A percentile compares a stretch with the other conserved stretches of the same genome.
Conservation (phyloP, 2,113 vertebrate species). For the Rallus limicola region DNA sequence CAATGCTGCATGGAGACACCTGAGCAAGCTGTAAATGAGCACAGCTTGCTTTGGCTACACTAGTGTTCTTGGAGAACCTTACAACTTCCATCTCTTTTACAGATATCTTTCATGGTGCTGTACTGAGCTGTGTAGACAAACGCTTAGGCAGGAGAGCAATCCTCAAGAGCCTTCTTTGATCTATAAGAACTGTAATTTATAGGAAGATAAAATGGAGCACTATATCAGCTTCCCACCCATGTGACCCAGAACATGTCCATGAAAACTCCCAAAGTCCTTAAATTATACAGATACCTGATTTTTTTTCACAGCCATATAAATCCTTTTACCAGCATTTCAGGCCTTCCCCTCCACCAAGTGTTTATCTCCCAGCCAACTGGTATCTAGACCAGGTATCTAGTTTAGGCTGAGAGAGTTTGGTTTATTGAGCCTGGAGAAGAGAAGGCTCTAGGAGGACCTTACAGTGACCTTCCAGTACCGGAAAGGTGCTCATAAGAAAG, state of each 20-base stretch:
- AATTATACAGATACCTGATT: background rate
- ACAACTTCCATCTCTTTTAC: background rate
- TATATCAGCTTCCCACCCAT: background rate
- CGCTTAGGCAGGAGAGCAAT: background rate
- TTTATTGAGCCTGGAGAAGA: too few relatives aligned
- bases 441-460: too few relatives aligned
- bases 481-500: too few relatives aligned
- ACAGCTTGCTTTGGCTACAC: background rate
- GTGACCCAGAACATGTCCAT: background rate
- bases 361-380: background rate
- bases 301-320: background rate
- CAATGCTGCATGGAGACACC: background rate
- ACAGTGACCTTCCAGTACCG: too few relatives aligned
- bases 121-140: background rate
- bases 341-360: background rate
- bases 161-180: background rate
- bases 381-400: background rate
- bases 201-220: background rate
- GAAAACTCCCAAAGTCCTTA: background rate
- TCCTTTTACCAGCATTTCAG: background rate
- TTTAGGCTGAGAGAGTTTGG: too few relatives aligned
- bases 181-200: background rate
- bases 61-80: background rate
- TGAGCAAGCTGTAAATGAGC: background rate
- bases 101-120: background rate